A percentile compares a stretch with the other conserved stretches of the same genome.
phyloP scores from a whole-genome alignment of 2,888 invertebrate species.

The Abrostola tripartita region DNA sequence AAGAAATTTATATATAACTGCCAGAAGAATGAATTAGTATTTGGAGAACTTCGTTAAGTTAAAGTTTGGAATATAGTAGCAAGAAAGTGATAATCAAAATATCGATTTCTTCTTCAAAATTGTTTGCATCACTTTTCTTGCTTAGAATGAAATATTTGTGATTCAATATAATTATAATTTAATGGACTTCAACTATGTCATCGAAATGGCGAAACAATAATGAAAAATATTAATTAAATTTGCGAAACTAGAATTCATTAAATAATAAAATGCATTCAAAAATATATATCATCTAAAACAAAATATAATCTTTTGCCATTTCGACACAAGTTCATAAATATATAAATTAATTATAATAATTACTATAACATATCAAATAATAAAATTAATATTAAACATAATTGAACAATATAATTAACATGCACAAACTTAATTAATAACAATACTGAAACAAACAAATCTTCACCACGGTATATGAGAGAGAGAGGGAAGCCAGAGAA shows the following conservation, averaged over 20 bases:
- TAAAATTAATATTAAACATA: constrained; percentile 34
- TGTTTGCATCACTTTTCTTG: constrained; percentile 73
- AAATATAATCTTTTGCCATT: background rate
- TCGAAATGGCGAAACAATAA: constrained; percentile 11
- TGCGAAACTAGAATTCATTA: background rate
- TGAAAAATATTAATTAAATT: background rate
- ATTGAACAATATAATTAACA: constrained; percentile 25
- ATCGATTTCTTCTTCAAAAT: constrained; percentile 72
- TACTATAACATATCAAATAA: constrained; percentile 15
- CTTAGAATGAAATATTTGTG: constrained; percentile 25
- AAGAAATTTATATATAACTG: constrained; percentile 21
- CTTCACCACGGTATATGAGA: background rate
- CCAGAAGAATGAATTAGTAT: constrained; percentile 2
- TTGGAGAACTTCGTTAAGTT: constrained; percentile 8
- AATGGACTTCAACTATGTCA: background rate
- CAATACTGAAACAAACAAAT: constrained; percentile 34
- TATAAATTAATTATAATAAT: constrained; percentile 2
- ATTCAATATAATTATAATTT: background rate
- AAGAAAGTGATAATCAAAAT: constrained; percentile 74
- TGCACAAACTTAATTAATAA: constrained; percentile 34
- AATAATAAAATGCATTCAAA: background rate
- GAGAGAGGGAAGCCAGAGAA: too few species aligned
- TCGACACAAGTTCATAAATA: constrained; percentile 1
- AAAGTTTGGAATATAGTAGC: constrained; percentile 36
- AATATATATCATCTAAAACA: background rate